Evolutionary conservation across 2,113 vertebrate species (phyloP).

Genomic region (Odontophorus gujanensis): DNA sequence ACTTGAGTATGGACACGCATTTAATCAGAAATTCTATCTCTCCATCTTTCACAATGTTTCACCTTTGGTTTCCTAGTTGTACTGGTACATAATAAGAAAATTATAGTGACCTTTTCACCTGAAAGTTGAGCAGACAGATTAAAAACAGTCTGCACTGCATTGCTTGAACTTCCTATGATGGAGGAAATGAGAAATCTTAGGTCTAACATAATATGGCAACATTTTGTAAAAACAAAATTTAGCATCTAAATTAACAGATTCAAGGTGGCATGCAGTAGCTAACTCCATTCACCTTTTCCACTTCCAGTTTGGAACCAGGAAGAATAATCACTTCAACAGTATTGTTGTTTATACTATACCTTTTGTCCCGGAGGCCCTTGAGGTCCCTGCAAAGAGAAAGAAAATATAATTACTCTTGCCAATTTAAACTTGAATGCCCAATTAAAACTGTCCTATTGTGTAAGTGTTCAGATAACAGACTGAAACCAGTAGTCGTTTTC

Average conservation of each 20-base stretch:
- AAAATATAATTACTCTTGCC: constrained; percentile 69
- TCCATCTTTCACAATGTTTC: constrained; percentile 22
- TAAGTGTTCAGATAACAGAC: constrained; percentile 47
- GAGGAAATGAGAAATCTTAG: constrained; percentile 62
- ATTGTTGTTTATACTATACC: constrained; percentile 81
- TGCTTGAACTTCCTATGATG: constrained; percentile 43
- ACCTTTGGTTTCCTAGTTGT: constrained; percentile 44
- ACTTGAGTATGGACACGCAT: constrained; percentile 31
- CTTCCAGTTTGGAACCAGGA: constrained; percentile 24
- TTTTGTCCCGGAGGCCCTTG: constrained; percentile 91
- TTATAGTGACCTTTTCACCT: constrained; percentile 65
- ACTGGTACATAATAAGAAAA: constrained; percentile 61
- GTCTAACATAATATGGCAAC: neutral
- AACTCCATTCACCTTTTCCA: constrained; percentile 38
- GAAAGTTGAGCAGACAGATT: constrained; percentile 58
- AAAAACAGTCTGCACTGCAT: constrained; percentile 52
- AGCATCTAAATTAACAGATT: constrained; percentile 34
- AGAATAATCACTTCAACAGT: constrained; percentile 59
- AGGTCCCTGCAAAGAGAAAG: constrained; percentile 87
- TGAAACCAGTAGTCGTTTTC: constrained; percentile 55
- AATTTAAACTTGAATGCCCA: constrained; percentile 69
- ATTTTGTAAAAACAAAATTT: constrained; percentile 61
- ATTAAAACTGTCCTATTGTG: constrained; percentile 56
- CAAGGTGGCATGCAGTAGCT: constrained; percentile 58
- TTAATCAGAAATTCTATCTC: constrained; percentile 67